Evolutionary conservation across 2,113 vertebrate genomes (phyloP).

Genomic region (Hassar affinis): DNA sequence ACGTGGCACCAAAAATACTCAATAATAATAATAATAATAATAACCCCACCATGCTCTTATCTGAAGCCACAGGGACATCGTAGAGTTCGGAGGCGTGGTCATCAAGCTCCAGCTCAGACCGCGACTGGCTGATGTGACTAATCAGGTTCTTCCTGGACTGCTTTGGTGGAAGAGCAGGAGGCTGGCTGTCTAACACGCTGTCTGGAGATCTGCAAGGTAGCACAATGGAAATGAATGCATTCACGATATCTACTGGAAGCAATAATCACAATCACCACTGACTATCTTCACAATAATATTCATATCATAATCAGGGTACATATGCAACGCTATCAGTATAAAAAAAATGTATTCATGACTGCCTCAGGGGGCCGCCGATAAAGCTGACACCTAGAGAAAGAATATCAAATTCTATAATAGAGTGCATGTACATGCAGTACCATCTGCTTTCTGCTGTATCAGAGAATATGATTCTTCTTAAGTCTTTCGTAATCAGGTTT

Average conservation of each 20-base stretch:
- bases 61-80: constrained; percentile 81
- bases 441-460: not conserved
- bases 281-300: not conserved
- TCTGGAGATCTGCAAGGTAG: constrained; percentile 82
- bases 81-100: constrained; percentile 87
- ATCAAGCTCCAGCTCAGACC: constrained; percentile 90
- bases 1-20: no score
- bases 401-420: not conserved
- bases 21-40: not conserved
- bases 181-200: constrained; percentile 81
- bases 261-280: not conserved
- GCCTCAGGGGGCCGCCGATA: not conserved
- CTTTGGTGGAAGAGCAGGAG: constrained; percentile 94
- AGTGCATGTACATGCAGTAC: not conserved
- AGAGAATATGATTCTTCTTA: not conserved
- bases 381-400: no score
- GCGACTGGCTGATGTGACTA: constrained; percentile 87
- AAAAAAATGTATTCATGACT: not conserved
- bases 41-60: constrained; percentile 83
- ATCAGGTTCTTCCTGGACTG: constrained; percentile 88
- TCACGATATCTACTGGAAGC: not conserved
- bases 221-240: not conserved
- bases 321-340: no score
- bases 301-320: no score
- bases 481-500: not conserved